Conservation (phyloP, 2,797 vertebrate genomes). For the Gymnothorax reevesii region DNA sequence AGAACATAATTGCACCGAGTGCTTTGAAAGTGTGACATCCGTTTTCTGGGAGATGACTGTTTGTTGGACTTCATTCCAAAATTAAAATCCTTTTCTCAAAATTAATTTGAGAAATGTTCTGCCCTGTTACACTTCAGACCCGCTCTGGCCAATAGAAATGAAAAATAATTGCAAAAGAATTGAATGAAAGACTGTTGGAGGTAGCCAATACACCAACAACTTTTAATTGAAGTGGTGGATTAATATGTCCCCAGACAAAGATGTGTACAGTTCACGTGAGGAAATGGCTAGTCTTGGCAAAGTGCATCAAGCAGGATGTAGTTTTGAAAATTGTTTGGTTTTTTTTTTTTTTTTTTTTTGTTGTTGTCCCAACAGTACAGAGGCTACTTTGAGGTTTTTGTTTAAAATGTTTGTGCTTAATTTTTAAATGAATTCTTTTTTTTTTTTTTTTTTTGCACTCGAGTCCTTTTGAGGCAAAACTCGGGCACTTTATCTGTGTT, state of each 20-base stretch:
- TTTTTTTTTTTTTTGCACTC: background rate
- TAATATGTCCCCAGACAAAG: background rate
- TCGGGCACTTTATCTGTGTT: background rate
- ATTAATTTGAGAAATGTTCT: background rate
- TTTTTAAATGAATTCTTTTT: background rate
- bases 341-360: background rate
- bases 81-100: background rate
- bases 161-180: background rate
- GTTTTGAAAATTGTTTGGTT: background rate
- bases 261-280: background rate
- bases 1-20: background rate
- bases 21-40: background rate
- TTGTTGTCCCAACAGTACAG: background rate
- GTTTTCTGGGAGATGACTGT: background rate
- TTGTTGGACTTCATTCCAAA: background rate
- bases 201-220: background rate
- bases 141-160: background rate
- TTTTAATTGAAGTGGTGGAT: slow-evolving; percentile 4
- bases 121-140: background rate
- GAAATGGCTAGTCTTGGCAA: background rate
- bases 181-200: background rate
- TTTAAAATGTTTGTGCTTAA: background rate
- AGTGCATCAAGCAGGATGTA: background rate
- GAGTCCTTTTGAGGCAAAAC: background rate
- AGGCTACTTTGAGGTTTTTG: background rate